phyloP scores from a whole-genome alignment of 2,888 invertebrate genomes.

The Callyntrura guangdongensis region DNA sequence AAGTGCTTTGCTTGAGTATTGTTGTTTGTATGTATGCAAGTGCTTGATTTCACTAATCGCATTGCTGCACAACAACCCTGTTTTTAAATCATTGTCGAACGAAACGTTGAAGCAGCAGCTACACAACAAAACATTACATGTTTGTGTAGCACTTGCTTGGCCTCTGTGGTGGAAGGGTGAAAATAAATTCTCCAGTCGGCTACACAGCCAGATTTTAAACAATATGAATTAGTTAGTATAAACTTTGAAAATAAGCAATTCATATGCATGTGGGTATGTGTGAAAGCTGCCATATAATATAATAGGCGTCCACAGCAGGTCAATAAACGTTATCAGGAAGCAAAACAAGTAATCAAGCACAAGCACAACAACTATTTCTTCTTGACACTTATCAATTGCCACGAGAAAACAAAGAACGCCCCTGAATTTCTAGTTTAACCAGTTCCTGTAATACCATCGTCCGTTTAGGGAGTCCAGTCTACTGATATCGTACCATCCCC shows the following conservation, averaged over 20 bases:
- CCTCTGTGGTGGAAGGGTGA: background rate
- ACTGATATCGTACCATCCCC: background rate
- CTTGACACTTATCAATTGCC: constrained; percentile 12
- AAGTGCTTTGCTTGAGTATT: background rate
- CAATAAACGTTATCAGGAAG: constrained; percentile 40
- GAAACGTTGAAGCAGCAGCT: background rate
- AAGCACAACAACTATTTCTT: background rate
- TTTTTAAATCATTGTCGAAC: background rate
- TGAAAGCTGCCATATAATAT: background rate
- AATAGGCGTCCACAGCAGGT: constrained; percentile 4
- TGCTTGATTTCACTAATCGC: background rate
- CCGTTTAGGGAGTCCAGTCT: constrained; percentile 18
- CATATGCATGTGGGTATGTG: background rate
- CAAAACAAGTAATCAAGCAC: constrained; percentile 21
- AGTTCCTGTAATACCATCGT: background rate
- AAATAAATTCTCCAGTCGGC: background rate
- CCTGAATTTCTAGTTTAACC: constrained; percentile 38
- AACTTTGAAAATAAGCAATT: background rate
- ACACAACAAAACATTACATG: background rate
- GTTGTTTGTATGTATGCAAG: background rate
- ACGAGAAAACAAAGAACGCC: background rate
- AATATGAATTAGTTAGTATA: background rate
- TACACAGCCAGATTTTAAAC: too few relatives aligned
- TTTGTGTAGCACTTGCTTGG: background rate
- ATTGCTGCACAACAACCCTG: background rate